phyloP scores from a whole-genome alignment of 2,888 invertebrate genomes.

The Caradrina kadenii region DNA sequence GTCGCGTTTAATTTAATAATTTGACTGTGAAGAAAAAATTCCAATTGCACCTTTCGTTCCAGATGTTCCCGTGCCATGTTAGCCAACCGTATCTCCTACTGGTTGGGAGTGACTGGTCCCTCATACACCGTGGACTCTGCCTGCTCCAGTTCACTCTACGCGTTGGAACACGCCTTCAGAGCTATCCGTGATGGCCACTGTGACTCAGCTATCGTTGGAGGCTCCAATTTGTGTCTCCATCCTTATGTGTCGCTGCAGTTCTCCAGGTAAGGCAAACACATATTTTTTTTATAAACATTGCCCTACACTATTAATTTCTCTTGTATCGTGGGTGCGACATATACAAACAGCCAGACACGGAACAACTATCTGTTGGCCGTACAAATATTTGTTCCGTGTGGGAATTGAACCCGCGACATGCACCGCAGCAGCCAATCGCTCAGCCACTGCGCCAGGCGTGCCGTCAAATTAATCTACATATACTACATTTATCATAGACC shows the following conservation, averaged over 20 bases:
- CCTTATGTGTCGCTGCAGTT: conserved; percentile 97
- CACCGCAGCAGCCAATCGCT: too few species aligned
- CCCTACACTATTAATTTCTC: too few species aligned
- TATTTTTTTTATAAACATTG: too few species aligned
- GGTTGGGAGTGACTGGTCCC: conserved; percentile 96
- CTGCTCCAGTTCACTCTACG: conserved; percentile 98
- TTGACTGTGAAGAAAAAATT: not conserved
- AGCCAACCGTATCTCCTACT: conserved; percentile 97
- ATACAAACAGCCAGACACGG: too few species aligned
- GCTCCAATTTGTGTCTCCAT: conserved; percentile 95
- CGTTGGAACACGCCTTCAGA: conserved; percentile 95
- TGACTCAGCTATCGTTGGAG: conserved; percentile 97
- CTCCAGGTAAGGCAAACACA: conserved; percentile 88
- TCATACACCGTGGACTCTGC: conserved; percentile 97
- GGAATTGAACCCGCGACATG: too few species aligned
- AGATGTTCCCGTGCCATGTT: conserved; percentile 97
- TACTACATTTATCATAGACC: too few species aligned
- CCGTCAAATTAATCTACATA: too few species aligned
- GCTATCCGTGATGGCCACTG: conserved; percentile 95
- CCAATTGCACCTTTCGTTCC: conserved; percentile 36
- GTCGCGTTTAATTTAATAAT: too few species aligned
- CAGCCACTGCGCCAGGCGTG: too few species aligned
- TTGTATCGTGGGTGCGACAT: too few species aligned
- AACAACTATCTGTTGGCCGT: too few species aligned
- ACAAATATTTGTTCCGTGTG: too few species aligned